Evolutionary conservation across 2,888 invertebrate species (phyloP).

Genomic region (Orthosia gracilis): DNA sequence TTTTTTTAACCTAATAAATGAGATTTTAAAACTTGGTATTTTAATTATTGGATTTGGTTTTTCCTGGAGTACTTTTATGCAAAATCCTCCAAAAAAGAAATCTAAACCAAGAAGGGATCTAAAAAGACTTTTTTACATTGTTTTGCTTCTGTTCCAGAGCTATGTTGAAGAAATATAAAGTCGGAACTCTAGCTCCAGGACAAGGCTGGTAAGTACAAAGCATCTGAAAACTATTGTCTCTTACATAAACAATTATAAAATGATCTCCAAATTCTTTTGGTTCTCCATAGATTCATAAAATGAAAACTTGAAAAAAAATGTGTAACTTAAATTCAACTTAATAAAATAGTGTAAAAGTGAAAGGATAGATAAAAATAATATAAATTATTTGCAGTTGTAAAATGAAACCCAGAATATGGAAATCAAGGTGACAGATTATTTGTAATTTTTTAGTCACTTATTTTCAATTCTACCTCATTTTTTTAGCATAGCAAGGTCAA

Average conservation of each 20-base stretch:
- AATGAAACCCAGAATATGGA: conserved; percentile 60
- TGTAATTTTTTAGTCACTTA: conserved; percentile 11
- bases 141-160: conserved; percentile 91
- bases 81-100: not conserved
- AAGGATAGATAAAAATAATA: conserved; percentile 38
- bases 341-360: conserved; percentile 8
- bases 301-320: conserved; percentile 8
- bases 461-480: not conserved
- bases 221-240: not conserved
- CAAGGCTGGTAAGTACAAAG: conserved; percentile 74
- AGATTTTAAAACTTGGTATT: not conserved
- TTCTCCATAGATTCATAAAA: conserved; percentile 20
- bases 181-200: conserved; percentile 92
- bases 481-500: conserved; percentile 11
- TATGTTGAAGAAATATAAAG: conserved; percentile 94
- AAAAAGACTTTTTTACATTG: conserved; percentile 53
- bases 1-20: not conserved
- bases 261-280: conserved; percentile 7
- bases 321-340: conserved; percentile 12
- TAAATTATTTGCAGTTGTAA: conserved; percentile 71
- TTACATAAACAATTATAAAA: not conserved
- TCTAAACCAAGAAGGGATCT: too few species aligned
- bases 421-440: conserved; percentile 61
- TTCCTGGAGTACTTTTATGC: not conserved
- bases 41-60: not conserved